Evolutionary conservation across 2,888 invertebrate genomes (phyloP), one percentile per base, ranked within the genome.

Genomic region (Leucozona laternaria): DNA sequence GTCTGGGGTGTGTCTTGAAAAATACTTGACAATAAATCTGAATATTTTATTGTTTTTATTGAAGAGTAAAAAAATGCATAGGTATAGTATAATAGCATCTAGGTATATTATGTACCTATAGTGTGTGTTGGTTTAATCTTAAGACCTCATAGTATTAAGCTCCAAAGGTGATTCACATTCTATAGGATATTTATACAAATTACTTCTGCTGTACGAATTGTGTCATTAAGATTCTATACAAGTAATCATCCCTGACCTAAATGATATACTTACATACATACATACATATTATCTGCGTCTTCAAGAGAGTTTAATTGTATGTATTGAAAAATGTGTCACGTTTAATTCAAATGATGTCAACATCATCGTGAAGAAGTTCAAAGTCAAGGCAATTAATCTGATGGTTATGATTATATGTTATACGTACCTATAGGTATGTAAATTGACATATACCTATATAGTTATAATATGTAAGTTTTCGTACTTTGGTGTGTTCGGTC

Each of bases 141-240:
- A 13, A 13, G 2, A 20, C 48, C 2, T 13, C 13, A 15, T 17
- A 45, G 8, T 17, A 8, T 17, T 5, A 28, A 45, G 20, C 17
- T 48, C 5, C 11, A 20, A 20, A 48, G 20, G 15, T 28, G 15
- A 53, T 8, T 28, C n/a, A 53, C 3, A 53, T 15, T 15, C 50
- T 53, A 25, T 28, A n/a, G 7, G 25, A 20, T 1, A n/a, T 53
- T 25, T 20, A 15, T n/a, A 25, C 7, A 2, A 28, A 53, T 53
- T 15, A 53, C 8, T n/a, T 53, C 15, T 53, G 53, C 4, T 28
- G 28, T 28, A 45, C 17, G 17, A 28, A 64, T 25, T 45, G 17
- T 64, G 64, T 64, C 64, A 45, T 64, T 43, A 64, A 45, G 28
- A 43, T 64, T 64, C 17, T 64, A 45, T 64, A 45, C 48, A 62